Base-by-base conservation (phyloP, 2,888 invertebrate genomes). In the Phania funesta region DNA sequence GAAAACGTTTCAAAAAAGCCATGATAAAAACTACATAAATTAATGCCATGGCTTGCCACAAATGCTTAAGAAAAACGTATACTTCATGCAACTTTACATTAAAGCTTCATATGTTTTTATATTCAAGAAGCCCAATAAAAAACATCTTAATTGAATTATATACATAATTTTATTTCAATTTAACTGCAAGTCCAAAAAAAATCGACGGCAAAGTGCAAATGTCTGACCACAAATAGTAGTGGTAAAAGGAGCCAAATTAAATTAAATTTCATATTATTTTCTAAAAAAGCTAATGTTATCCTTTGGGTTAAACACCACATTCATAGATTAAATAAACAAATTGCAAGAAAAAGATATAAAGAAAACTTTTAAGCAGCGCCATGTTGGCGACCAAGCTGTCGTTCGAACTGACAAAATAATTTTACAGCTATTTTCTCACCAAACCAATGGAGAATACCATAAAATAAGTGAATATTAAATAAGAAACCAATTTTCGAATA, bases 331-430 rank as follows among this genome's bases (percentile, higher is more conserved):
- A 44, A 32, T 38, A 16, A 3, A 9, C 41, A 18, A 13, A 20
- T 8, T 13, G 20, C 1, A 50, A 50, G 5, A 46, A 24, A 35
- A 65, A 35, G 3, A 50, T n/a, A n/a, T 18, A 65, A 29, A 26
- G 16, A 44, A 44, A 65, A 67, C 18, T 67, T 74, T 52, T 38
- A 54, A 38, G 50, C 64, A 79, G 77, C 81, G 80, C 75, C 84
- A 83, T 71, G 56, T 73, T 74, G 77, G 75, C 83, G 83, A 75
- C 74, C 80, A 81, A 83, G 74, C 79, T 83, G 83, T 68, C 80
- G 80, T 84, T 86, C 73, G 79, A 86, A 85, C 86, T 88, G 88
- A 88, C 88, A 90, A 86, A 87, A 88, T 89, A 89, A 89, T 90
- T 90, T 86, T 87, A 87, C 86, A 88, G 87, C 88, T 87, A 90